Conservation (phyloP, 2,113 vertebrate species). For the Acanthisitta chloris region DNA sequence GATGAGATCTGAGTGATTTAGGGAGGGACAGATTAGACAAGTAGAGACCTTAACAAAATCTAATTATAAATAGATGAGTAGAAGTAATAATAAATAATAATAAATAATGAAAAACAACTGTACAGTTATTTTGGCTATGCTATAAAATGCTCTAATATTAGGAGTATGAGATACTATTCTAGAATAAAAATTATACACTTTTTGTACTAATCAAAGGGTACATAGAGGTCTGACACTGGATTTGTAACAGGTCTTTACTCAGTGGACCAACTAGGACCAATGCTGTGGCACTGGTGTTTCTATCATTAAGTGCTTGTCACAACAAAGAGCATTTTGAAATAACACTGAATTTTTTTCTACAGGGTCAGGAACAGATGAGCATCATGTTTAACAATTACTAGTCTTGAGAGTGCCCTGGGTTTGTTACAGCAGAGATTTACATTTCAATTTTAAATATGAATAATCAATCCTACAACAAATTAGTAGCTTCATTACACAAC, state of each 20-base stretch:
- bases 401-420: not conserved
- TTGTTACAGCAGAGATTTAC: not conserved
- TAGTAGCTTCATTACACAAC: not conserved
- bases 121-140: not conserved
- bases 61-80: not conserved
- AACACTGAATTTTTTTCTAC: not conserved
- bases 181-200: not conserved
- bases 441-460: slow-evolving; percentile 26
- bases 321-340: not conserved
- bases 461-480: slow-evolving; percentile 16
- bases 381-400: not conserved
- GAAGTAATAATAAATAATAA: too few relatives aligned
- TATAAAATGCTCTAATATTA: too few relatives aligned
- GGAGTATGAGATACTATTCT: not conserved
- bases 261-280: not conserved
- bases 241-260: not conserved
- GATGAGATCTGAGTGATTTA: not conserved
- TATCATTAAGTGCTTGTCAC: not conserved
- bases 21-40: not conserved
- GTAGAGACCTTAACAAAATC: not conserved
- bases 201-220: not conserved
- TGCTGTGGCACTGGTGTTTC: not conserved
- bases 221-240: not conserved
- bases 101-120: not conserved
- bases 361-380: not conserved